Conservation (phyloP, 2,797 vertebrate genomes). For the Rhincodon typus region DNA sequence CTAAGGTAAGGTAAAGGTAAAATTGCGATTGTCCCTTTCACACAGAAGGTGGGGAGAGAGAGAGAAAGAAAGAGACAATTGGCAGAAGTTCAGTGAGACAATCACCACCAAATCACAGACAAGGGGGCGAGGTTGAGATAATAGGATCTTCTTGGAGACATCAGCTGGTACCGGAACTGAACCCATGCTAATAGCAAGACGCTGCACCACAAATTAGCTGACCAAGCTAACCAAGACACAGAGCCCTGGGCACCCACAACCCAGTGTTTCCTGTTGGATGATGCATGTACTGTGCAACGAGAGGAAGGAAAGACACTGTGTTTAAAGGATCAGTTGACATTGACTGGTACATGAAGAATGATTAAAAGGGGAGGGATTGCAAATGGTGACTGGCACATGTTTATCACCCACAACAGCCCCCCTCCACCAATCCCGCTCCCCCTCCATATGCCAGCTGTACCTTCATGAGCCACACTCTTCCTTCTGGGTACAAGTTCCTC, state of each 20-base stretch:
- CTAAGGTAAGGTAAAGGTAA: no score
- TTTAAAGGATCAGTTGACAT: not conserved
- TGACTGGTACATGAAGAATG: not conserved
- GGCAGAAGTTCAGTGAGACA: no score
- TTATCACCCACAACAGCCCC: not conserved
- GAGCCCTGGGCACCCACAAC: not conserved
- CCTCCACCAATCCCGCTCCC: not conserved
- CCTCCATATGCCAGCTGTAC: not conserved
- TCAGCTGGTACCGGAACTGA: no score
- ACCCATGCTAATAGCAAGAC: no score
- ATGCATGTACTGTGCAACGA: not conserved
- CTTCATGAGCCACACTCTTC: not conserved
- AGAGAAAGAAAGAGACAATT: no score
- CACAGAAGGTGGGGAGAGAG: no score
- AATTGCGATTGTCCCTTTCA: no score
- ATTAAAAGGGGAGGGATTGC: not conserved
- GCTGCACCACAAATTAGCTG: no score
- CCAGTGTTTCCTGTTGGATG: not conserved
- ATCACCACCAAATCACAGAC: no score
- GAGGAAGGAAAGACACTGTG: not conserved
- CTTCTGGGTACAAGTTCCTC: not conserved
- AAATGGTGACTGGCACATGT: no score
- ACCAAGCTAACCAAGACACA: not conserved
- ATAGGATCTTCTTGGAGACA: no score
- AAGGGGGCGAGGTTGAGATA: no score